phyloP scores from a whole-genome alignment of 30 jellyfish, hydroid and myxozoan species.

The Hydractinia echinata region DNA sequence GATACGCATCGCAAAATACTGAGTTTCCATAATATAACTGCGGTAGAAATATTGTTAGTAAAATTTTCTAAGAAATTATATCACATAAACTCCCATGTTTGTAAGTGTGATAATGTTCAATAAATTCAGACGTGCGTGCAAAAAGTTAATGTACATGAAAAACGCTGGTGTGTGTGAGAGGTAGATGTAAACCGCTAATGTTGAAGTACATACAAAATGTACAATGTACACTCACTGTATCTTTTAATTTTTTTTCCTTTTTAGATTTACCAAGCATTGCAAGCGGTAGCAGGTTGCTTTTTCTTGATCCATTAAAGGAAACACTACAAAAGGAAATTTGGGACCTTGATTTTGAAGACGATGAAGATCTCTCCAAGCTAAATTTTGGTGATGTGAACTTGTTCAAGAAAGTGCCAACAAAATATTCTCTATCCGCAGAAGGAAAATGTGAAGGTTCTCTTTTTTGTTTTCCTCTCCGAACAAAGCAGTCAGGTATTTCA shows the following conservation, averaged over 20 bases:
- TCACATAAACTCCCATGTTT: neutral
- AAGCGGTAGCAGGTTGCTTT: slow-evolving; percentile 39
- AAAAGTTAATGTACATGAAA: neutral
- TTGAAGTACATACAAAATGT: neutral
- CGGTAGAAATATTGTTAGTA: neutral
- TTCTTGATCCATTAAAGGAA: slow-evolving; percentile 48
- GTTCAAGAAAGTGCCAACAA: slow-evolving; percentile 7
- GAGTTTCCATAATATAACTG: neutral
- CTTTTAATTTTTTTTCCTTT: neutral
- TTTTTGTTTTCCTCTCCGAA: slow-evolving; percentile 56
- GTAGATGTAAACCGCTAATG: neutral
- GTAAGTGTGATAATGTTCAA: too few species aligned
- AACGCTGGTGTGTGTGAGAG: neutral
- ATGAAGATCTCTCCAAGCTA: neutral
- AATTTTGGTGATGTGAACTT: slow-evolving; percentile 18
- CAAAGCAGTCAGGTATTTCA: slow-evolving; percentile 49
- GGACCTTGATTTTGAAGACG: slow-evolving; percentile 15
- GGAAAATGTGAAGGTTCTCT: slow-evolving; percentile 55
- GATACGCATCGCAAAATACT: neutral
- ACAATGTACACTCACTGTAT: neutral
- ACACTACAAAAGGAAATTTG: slow-evolving; percentile 26
- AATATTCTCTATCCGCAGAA: neutral
- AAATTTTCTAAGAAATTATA: neutral
- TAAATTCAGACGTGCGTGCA: neutral
- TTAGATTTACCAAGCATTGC: slow-evolving; percentile 53